These are phyloP conservation scores for Cephalotes varians DNA, from an alignment of 2,888 invertebrate genomes.

Conservation along the genomic window DNA sequence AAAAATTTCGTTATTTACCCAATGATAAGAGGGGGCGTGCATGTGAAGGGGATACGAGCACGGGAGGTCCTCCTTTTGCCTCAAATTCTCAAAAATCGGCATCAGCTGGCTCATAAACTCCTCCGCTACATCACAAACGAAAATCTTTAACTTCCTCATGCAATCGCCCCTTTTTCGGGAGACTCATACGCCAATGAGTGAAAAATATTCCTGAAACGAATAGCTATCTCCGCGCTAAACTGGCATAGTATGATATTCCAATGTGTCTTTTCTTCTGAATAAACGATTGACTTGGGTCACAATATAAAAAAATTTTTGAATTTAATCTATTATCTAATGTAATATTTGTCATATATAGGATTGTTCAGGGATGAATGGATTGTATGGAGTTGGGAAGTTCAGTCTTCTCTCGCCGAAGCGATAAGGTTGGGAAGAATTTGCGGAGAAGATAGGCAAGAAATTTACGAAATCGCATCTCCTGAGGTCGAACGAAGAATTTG, in stretches of 20 bases:
- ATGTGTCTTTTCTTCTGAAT: neutral
- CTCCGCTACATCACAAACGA: slow-evolving; percentile 90
- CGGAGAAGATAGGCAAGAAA: slow-evolving; percentile 30
- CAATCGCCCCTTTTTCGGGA: slow-evolving; percentile 18
- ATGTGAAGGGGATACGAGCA: slow-evolving; percentile 96
- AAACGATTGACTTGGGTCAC: neutral
- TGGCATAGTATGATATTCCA: neutral
- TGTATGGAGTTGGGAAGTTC: slow-evolving; percentile 10
- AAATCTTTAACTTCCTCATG: slow-evolving; percentile 64
- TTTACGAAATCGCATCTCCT: slow-evolving; percentile 83
- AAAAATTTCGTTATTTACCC: slow-evolving; percentile 88
- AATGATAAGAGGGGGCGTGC: slow-evolving; percentile 91
- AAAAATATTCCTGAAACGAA: slow-evolving; percentile 37
- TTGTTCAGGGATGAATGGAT: neutral
- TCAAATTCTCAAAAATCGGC: slow-evolving; percentile 97
- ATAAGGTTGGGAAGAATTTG: slow-evolving; percentile 3
- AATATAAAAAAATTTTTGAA: slow-evolving; percentile 11
- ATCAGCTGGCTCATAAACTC: slow-evolving; percentile 98
- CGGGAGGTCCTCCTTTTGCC: slow-evolving; percentile 96
- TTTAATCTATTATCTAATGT: slow-evolving; percentile 1
- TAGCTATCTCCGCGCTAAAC: slow-evolving; percentile 31
- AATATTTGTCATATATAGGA: neutral
- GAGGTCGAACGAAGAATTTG: slow-evolving; percentile 74
- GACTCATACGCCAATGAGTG: neutral
- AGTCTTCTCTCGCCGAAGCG: neutral